These are phyloP conservation scores for Ephestia elutella DNA, from an alignment of 1,140 invertebrate genomes.

Conservation along the genomic window DNA sequence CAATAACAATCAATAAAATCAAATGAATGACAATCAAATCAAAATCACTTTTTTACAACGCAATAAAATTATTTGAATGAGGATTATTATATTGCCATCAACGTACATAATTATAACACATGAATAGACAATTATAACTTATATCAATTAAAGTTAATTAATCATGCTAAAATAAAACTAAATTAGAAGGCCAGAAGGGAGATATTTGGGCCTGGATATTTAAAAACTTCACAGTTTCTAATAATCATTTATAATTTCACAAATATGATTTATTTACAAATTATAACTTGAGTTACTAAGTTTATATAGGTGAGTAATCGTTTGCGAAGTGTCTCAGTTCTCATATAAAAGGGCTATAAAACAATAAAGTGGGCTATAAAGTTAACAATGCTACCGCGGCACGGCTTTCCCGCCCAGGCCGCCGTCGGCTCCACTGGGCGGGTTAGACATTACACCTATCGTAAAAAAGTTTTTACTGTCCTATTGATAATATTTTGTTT, in stretches of 20 bases:
- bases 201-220: too few relatives aligned
- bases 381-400: conserved; percentile 8
- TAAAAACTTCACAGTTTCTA: neutral
- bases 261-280: neutral
- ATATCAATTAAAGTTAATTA: too few relatives aligned
- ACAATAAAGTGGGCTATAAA: conserved; percentile 19
- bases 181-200: too few relatives aligned
- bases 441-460: neutral
- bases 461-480: neutral
- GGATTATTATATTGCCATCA: too few relatives aligned
- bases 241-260: neutral
- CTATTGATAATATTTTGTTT: neutral
- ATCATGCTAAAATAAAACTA: too few relatives aligned
- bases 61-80: too few relatives aligned
- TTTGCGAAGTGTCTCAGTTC: conserved; percentile 12
- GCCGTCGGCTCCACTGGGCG: conserved; percentile 6
- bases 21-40: too few relatives aligned
- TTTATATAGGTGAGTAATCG: conserved; percentile 3
- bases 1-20: too few relatives aligned
- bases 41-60: too few relatives aligned
- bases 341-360: conserved; percentile 19
- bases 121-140: too few relatives aligned
- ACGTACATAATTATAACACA: too few relatives aligned
- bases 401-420: neutral
- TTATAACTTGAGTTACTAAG: neutral